Evolutionary conservation across 2,113 vertebrate species (phyloP).

Genomic region (Myotis brandtii): DNA sequence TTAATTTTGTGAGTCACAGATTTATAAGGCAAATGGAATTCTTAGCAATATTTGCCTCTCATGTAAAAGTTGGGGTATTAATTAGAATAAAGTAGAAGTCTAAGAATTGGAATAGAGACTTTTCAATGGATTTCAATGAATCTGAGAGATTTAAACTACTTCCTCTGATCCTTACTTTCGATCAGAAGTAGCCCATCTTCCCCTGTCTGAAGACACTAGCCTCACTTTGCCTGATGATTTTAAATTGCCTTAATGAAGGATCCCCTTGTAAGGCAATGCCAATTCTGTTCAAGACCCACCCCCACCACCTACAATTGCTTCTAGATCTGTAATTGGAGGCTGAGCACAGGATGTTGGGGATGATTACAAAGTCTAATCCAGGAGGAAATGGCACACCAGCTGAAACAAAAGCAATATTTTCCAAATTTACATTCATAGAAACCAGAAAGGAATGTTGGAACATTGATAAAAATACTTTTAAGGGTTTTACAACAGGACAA

Average conservation of each 20-base stretch:
- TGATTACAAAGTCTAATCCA: neutral
- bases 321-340: neutral
- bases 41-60: neutral
- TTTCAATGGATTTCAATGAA: neutral
- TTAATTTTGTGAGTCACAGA: neutral
- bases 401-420: neutral
- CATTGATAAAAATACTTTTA: neutral
- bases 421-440: neutral
- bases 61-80: neutral
- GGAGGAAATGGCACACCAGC: neutral
- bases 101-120: neutral
- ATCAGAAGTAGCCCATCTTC: neutral
- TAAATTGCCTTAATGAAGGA: neutral
- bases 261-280: neutral
- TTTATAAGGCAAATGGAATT: neutral
- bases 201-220: neutral
- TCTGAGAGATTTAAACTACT: neutral
- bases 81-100: neutral
- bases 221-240: neutral
- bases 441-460: neutral
- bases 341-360: neutral
- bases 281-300: neutral
- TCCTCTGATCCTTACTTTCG: neutral
- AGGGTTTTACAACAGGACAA: neutral
- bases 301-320: neutral